These are phyloP conservation scores for Poeciliopsis retropinna DNA, from an alignment of 2,113 vertebrate species.

Conservation along the genomic window DNA sequence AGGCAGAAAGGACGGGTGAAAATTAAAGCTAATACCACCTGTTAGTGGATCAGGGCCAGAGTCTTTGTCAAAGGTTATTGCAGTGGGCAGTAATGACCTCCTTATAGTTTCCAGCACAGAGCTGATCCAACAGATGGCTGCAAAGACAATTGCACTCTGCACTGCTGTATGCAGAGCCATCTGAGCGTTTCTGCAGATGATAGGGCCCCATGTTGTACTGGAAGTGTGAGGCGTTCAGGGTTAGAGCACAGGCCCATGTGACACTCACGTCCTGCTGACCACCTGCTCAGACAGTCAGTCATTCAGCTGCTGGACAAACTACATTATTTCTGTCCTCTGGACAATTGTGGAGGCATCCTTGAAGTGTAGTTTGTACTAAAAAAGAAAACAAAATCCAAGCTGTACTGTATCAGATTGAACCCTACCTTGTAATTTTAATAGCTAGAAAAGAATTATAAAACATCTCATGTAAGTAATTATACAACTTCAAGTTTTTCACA, in stretches of 20 bases:
- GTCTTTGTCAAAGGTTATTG: neutral
- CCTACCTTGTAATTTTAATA: too few species aligned
- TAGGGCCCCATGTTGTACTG: neutral
- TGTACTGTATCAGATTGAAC: too few species aligned
- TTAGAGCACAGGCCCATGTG: neutral
- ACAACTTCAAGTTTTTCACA: too few species aligned
- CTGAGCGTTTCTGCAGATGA: neutral
- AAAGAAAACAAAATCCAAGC: too few species aligned
- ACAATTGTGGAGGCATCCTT: neutral
- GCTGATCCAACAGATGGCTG: constrained; percentile 2
- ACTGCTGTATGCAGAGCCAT: neutral
- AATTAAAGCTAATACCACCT: neutral
- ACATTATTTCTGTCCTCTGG: neutral
- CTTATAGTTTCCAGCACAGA: neutral
- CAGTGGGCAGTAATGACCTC: neutral
- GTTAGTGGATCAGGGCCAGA: neutral
- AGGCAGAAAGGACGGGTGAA: neutral
- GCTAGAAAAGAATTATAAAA: too few species aligned
- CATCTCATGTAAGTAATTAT: too few species aligned
- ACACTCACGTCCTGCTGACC: neutral
- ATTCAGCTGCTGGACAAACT: neutral
- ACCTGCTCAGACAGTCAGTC: neutral
- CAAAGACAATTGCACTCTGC: neutral
- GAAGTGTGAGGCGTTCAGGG: neutral
- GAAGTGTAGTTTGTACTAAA: too few species aligned